Evolutionary conservation across 2,797 vertebrate species (phyloP).

Genomic region (Helostoma temminkii): DNA sequence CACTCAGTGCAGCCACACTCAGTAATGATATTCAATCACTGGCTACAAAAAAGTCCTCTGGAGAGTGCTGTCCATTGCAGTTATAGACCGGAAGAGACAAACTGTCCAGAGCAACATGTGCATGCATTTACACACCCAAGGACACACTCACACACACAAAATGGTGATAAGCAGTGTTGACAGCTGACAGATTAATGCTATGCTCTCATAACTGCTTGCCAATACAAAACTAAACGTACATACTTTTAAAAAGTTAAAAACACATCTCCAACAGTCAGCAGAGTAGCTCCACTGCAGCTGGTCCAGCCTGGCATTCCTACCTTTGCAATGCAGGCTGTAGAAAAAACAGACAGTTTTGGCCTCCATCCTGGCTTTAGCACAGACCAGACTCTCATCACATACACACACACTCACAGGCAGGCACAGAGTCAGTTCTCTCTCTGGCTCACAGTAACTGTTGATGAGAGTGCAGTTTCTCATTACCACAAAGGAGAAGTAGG

Average conservation of each 20-base stretch:
- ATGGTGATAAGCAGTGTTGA: constrained; percentile 57
- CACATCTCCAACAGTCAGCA: constrained; percentile 2
- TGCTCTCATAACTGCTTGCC: constrained; percentile 66
- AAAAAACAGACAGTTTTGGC: constrained; percentile 78
- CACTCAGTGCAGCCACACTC: constrained; percentile 68
- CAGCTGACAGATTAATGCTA: constrained; percentile 78
- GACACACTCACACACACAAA: constrained; percentile 7
- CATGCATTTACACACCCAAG: constrained; percentile 19
- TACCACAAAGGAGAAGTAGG: constrained; percentile 82
- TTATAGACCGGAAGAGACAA: constrained; percentile 17
- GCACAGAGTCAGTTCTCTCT: constrained; percentile 40
- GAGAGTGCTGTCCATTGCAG: constrained; percentile 53
- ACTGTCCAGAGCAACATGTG: constrained; percentile 23
- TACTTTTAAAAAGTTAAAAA: constrained; percentile 34
- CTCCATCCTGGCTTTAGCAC: constrained; percentile 69
- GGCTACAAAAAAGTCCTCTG: constrained; percentile 58
- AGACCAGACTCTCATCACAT: constrained; percentile 11
- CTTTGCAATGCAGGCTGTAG: constrained; percentile 80
- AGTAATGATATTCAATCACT: constrained; percentile 73
- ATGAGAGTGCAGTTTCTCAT: constrained; percentile 82
- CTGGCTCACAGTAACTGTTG: constrained; percentile 50
- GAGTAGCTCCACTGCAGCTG: neutral
- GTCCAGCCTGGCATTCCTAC: constrained; percentile 62
- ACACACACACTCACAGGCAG: constrained; percentile 19
- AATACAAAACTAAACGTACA: constrained; percentile 36